Base-by-base conservation (phyloP, 2,888 invertebrate species). In the Elysia crispata region DNA sequence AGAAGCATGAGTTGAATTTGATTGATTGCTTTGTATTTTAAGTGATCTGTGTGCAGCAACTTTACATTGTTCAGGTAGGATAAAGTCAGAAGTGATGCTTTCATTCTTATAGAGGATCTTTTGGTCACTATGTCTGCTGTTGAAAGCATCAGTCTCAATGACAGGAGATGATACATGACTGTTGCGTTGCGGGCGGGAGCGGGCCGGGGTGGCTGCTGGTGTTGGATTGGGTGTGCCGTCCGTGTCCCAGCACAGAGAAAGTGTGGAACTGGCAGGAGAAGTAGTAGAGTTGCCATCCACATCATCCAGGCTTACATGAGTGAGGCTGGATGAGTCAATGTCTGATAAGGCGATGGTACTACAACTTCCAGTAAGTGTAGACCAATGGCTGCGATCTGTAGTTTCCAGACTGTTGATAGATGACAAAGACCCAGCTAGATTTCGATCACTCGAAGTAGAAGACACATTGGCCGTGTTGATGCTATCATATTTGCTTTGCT, bases 261-360 rank as follows among this genome's bases (percentile, higher is more conserved):
- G 54, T 15, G 80, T 74, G 50, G 85, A 85, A 70, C 83, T 83
- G 70, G 87, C 87, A 13, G 88, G 88, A 41, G 41, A 41, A 41
- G 41, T 41, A 11, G 89, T 87, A 31, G 86, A 86, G 41, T 41
- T 41, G 41, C 41, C 41, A 41, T 41, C 41, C 11, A 11, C 41
- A 81, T 86, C 86, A n/a, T 86, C 83, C 85, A 86, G 85, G 62
- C 85, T 86, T 76, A 89, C 87, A 78, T 88, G 86, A 0, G 87
- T 87, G 11, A 87, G 76, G 70, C 85, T 86, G 41, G 85, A 84
- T 67, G 83, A 83, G 77, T 86, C 86, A 23, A 86, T 76, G 76
- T 85, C 85, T 5, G 85, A 85, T 64, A 84, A 57, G 28, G 78
- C 80, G 25, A 83, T 78, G 66, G 83, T 82, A 64, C 83, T 83